These are phyloP conservation scores for Drosophila nasuta DNA, from an alignment of 1,140 invertebrate species.

Conservation along the genomic window DNA sequence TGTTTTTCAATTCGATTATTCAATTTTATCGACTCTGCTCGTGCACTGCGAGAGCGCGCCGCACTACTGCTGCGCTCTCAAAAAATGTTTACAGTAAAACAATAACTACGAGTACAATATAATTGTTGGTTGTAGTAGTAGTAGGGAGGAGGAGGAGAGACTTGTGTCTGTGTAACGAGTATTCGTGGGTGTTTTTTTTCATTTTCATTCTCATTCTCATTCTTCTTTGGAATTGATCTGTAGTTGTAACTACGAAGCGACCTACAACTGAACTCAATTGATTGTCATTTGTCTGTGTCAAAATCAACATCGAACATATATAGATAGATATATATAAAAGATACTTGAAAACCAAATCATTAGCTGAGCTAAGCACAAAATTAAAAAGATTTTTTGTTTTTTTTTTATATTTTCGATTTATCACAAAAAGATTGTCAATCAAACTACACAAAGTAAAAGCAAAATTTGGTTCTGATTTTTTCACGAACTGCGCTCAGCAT, in stretches of 20 bases:
- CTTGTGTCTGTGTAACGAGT: constrained; percentile 22
- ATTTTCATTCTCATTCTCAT: constrained; percentile 7
- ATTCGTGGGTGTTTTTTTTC: constrained; percentile 8
- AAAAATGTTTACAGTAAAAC: constrained; percentile 8
- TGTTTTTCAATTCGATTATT: not conserved
- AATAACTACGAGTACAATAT: constrained; percentile 23
- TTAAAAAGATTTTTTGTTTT: constrained; percentile 11
- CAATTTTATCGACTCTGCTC: constrained; percentile 16
- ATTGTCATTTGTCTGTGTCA: constrained; percentile 41
- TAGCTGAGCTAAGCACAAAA: constrained; percentile 47
- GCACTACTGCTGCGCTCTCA: constrained; percentile 47
- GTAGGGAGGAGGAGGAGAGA: no score
- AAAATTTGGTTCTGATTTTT: constrained; percentile 40
- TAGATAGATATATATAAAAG: constrained; percentile 20
- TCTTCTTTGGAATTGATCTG: constrained; percentile 12
- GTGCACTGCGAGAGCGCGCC: constrained; percentile 39
- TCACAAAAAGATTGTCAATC: constrained; percentile 36
- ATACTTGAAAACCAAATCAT: constrained; percentile 41
- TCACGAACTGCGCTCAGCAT: constrained; percentile 45
- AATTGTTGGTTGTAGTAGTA: not conserved
- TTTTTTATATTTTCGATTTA: constrained; percentile 2
- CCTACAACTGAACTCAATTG: constrained; percentile 31
- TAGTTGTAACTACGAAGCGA: constrained; percentile 43
- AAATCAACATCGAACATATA: constrained; percentile 33
- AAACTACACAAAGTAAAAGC: constrained; percentile 51